phyloP scores from a whole-genome alignment of 2,113 vertebrate genomes.

The Lasiurus cinereus region DNA sequence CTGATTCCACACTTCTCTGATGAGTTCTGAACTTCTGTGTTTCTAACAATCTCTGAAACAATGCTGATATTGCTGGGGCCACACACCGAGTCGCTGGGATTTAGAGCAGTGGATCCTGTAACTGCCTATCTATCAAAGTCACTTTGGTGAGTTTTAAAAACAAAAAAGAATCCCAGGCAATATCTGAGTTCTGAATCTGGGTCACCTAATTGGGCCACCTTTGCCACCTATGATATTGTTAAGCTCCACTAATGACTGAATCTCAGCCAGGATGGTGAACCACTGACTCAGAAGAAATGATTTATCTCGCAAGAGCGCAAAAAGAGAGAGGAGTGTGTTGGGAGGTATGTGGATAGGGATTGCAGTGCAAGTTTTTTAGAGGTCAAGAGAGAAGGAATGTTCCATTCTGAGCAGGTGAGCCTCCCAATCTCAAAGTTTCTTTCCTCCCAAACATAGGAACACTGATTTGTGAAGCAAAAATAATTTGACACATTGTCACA shows the following conservation, averaged over 20 bases:
- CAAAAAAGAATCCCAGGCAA: not conserved
- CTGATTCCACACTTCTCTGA: not conserved
- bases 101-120: not conserved
- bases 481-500: not conserved
- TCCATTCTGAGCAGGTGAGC: not conserved
- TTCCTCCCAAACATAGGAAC: not conserved
- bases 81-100: not conserved
- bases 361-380: not conserved
- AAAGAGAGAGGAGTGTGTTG: not conserved
- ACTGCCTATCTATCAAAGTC: not conserved
- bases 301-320: accelerated
- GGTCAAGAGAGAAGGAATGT: not conserved
- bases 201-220: not conserved
- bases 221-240: not conserved
- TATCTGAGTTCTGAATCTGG: not conserved
- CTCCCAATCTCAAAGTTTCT: not conserved
- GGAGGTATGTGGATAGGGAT: not conserved
- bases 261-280: not conserved
- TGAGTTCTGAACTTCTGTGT: not conserved
- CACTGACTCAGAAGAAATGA: not conserved
- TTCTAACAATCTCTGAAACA: not conserved
- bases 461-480: not conserved
- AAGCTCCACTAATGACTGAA: not conserved
- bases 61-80: not conserved
- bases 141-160: not conserved